These are phyloP conservation scores for Cantharis rustica DNA, from an alignment of 2,888 invertebrate species.

Conservation along the genomic window DNA sequence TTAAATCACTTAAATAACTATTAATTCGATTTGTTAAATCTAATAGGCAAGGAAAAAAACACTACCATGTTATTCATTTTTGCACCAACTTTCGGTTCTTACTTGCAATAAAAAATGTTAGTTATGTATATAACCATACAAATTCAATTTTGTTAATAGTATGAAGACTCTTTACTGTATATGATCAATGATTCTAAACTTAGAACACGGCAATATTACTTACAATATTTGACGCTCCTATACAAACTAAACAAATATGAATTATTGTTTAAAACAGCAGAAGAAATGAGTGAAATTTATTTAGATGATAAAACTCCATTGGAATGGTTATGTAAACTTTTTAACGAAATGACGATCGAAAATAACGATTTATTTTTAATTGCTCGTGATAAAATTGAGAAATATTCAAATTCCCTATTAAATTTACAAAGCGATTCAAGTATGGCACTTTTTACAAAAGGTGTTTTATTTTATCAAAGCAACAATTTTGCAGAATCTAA, in stretches of 20 bases:
- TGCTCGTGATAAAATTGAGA: constrained; percentile 53
- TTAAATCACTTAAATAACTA: no score
- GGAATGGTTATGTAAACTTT: constrained; percentile 68
- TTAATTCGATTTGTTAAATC: no score
- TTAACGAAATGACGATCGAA: constrained; percentile 56
- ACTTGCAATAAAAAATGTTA: neutral
- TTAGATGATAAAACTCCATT: constrained; percentile 59
- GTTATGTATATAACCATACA: neutral
- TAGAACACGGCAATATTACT: constrained; percentile 51
- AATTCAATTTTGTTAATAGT: constrained; percentile 41
- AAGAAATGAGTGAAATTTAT: constrained; percentile 58
- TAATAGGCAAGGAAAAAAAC: neutral
- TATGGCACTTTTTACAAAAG: constrained; percentile 66
- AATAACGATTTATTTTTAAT: constrained; percentile 36
- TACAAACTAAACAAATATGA: constrained; percentile 55
- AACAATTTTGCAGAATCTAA: constrained; percentile 63
- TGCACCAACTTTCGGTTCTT: neutral
- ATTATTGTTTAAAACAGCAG: constrained; percentile 55
- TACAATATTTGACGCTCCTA: constrained; percentile 58
- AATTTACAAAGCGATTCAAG: constrained; percentile 64
- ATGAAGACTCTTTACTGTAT: constrained; percentile 45
- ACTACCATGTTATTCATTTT: neutral
- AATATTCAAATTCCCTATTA: constrained; percentile 60
- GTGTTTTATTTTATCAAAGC: constrained; percentile 60
- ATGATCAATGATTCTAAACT: constrained; percentile 42